Evolutionary conservation across 2,797 vertebrate species (phyloP), one percentile per base, ranked within the genome.

Genomic region (Podarcis lilfordi): DNA sequence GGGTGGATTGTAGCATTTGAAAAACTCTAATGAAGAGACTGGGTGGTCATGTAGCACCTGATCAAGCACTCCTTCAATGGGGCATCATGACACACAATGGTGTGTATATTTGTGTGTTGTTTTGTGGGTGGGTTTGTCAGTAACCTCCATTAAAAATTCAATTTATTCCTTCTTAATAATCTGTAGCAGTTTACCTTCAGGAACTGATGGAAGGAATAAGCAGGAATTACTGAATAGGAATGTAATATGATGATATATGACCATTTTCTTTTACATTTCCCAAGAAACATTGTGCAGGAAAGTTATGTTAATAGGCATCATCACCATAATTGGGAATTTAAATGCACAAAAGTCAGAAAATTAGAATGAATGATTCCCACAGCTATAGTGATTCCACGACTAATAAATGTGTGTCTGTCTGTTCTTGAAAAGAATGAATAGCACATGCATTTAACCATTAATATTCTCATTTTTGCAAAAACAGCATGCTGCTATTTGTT

Each of bases 211-310:
- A 80, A 8, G 27, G 64, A 87, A 64, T 21, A 80, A 74, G 2
- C 71, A n/a, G 66, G 37, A 74, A 43, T 72, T 89, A 71, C 19
- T 66, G 25, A 77, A 88, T 35, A 32, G 5, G 8, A 72, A 37
- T 50, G 32, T 55, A 68, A 43, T 71, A 82, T 82, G n/a, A 85
- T 82, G 83, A 86, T 86, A 40, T 88, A 78, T 71, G 32, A 66
- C n/a, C 50, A 79, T 88, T 79, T 82, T 78, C n/a, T 85, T 85
- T 82, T 82, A 85, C 83, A 82, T 88, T 88, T 88, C 72, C 83
- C 79, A 88, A 55, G 86, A 79, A 88, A 88, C 77, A 88, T 8
- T 43, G 25, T 59, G 61, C n/a, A 81, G 78, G 71, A 88, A 90
- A 77, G 13, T 32, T 80, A 74, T 35, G 5, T 10, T 72, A 92